Percentiles rank a stretch among this genome's conserved stretches.
Evolutionary conservation across 2,888 invertebrate genomes (phyloP).

Genomic region (Anoncus sp.): DNA sequence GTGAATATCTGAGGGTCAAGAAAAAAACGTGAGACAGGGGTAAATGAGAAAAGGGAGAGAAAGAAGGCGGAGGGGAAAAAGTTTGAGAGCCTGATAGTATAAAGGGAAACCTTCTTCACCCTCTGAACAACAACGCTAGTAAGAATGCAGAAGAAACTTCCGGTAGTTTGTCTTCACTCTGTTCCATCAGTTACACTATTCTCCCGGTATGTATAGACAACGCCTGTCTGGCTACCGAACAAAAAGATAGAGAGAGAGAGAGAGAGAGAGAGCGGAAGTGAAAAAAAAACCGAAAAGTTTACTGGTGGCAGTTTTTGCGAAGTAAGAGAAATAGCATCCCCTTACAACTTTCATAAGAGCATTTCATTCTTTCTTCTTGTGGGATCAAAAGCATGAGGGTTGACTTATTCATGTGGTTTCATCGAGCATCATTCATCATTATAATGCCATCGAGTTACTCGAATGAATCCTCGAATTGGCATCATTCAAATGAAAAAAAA

Average conservation of each 20-base stretch:
- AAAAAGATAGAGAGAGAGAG: slow-evolving; percentile 15
- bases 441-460: neutral
- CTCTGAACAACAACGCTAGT: slow-evolving; percentile 30
- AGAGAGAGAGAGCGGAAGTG: slow-evolving; percentile 11
- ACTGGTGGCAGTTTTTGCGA: slow-evolving; percentile 12
- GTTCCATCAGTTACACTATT: slow-evolving; percentile 42
- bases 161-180: slow-evolving; percentile 52
- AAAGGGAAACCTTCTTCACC: slow-evolving; percentile 48
- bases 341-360: slow-evolving; percentile 12
- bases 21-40: slow-evolving; percentile 11
- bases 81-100: slow-evolving; percentile 52
- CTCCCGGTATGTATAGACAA: slow-evolving; percentile 23
- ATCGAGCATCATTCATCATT: neutral
- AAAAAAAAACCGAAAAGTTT: slow-evolving; percentile 29
- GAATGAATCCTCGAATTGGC: neutral
- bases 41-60: neutral
- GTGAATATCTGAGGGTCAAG: slow-evolving; percentile 6
- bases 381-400: neutral
- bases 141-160: slow-evolving; percentile 58
- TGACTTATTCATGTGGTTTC: neutral
- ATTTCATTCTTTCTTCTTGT: slow-evolving; percentile 9
- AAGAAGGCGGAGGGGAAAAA: slow-evolving; percentile 27
- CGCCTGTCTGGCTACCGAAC: slow-evolving; percentile 8
- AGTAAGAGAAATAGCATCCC: slow-evolving; percentile 22
- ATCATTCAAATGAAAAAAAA: neutral